Conservation (phyloP, 1,140 invertebrate species). For the Eriosoma lanigerum region DNA sequence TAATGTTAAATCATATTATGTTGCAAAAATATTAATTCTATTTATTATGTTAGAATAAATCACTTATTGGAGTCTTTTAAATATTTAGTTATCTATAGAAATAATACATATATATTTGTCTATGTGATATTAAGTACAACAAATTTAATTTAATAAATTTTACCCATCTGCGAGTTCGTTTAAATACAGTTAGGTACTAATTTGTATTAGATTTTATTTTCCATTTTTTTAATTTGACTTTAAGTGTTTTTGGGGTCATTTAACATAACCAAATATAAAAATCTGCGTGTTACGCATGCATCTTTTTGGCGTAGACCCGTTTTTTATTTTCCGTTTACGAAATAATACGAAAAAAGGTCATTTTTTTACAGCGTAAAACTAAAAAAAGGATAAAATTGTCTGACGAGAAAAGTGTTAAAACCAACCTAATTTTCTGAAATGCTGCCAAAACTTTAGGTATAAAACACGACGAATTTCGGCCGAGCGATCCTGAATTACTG, state of each 20-base stretch:
- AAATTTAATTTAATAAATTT: too few species aligned
- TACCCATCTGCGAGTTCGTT: too few species aligned
- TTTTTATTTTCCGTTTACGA: background rate
- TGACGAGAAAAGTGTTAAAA: slow-evolving; percentile 49
- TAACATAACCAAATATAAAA: background rate
- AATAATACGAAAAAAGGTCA: background rate
- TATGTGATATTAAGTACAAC: too few species aligned
- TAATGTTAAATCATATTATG: too few species aligned
- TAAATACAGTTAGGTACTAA: too few species aligned
- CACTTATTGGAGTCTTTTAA: too few species aligned
- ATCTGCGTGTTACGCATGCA: background rate
- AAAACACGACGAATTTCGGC: slow-evolving; percentile 39
- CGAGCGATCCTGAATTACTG: slow-evolving; percentile 19
- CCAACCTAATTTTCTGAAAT: slow-evolving; percentile 41
- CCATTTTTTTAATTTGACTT: background rate
- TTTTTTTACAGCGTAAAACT: background rate
- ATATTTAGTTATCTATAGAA: too few species aligned
- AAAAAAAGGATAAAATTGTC: slow-evolving; percentile 17
- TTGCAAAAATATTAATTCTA: too few species aligned
- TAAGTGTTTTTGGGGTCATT: slow-evolving; percentile 10
- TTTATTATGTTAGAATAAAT: too few species aligned
- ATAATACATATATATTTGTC: too few species aligned
- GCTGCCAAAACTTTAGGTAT: slow-evolving; percentile 31
- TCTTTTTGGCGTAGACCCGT: slow-evolving; percentile 13
- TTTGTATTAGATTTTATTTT: too few species aligned